A percentile compares a stretch with the other conserved stretches of the same genome.
Evolutionary conservation across 1,140 invertebrate species (phyloP).

Genomic region (Aporrectodea caliginosa): DNA sequence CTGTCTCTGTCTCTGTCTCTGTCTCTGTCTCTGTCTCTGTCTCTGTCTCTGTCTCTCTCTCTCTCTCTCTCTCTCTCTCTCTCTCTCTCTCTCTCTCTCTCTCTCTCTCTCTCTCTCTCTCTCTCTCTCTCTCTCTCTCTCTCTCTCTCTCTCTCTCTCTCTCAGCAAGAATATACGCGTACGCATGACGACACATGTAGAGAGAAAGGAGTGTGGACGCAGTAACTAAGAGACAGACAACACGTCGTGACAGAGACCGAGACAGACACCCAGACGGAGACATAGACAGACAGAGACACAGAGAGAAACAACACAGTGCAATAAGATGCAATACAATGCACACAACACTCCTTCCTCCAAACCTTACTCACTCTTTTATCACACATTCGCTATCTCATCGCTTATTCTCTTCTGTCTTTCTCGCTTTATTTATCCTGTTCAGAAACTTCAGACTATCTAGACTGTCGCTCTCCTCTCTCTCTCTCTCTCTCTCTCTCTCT

Average conservation of each 20-base stretch:
- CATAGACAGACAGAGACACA: background rate
- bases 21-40: background rate
- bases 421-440: too few relatives aligned
- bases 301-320: too few relatives aligned
- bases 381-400: too few relatives aligned
- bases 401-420: too few relatives aligned
- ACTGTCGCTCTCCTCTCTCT: too few relatives aligned
- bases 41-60: background rate
- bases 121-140: slow-evolving; percentile 13
- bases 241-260: background rate
- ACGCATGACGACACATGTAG: background rate
- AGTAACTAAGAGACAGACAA: background rate
- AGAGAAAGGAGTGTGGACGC: background rate
- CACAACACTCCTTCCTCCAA: too few relatives aligned
- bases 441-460: too few relatives aligned
- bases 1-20: background rate
- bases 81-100: slow-evolving; percentile 10
- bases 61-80: background rate
- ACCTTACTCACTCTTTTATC: too few relatives aligned
- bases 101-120: slow-evolving; percentile 15
- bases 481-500: too few relatives aligned
- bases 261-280: background rate
- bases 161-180: too few relatives aligned
- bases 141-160: slow-evolving; percentile 11
- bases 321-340: too few relatives aligned